A percentile compares a stretch with the other conserved stretches of the same genome.
phyloP scores from a whole-genome alignment of 1,140 invertebrate genomes.

The Bombus waltoni region DNA sequence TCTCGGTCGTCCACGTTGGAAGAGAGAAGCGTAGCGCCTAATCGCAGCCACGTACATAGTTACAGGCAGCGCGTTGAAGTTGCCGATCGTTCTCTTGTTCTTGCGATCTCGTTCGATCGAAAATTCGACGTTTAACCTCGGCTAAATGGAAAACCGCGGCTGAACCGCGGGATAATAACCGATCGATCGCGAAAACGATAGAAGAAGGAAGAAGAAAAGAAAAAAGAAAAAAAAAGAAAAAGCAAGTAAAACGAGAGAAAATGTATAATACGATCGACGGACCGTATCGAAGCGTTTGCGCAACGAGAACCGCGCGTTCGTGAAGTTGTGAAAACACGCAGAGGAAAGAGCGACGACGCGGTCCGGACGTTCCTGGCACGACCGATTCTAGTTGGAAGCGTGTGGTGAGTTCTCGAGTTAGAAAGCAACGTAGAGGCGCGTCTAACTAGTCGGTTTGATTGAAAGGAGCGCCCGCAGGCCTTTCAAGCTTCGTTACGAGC shows the following conservation, averaged over 20 bases:
- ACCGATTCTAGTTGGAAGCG: neutral
- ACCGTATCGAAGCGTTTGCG: neutral
- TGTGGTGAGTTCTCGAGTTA: slow-evolving; percentile 37
- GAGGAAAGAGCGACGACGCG: neutral
- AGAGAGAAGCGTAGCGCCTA: too few relatives aligned
- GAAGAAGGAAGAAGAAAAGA: neutral
- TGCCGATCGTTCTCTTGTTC: neutral
- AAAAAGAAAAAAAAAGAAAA: too few relatives aligned
- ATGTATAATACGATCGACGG: neutral
- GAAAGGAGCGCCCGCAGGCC: slow-evolving; percentile 56
- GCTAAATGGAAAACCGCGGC: neutral
- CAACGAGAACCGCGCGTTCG: neutral
- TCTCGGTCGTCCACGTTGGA: too few relatives aligned
- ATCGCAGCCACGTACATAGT: neutral
- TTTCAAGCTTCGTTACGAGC: slow-evolving; percentile 59
- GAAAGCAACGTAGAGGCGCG: slow-evolving; percentile 31
- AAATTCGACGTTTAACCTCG: slow-evolving; percentile 9
- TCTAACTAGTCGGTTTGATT: slow-evolving; percentile 49
- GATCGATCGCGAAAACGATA: neutral
- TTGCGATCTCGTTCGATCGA: neutral
- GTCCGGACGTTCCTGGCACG: neutral
- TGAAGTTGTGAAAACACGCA: neutral
- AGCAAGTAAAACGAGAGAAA: too few relatives aligned
- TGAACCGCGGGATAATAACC: neutral
- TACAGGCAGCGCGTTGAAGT: neutral